Conservation (phyloP, 1,140 invertebrate species). For the Gerris buenoi region DNA sequence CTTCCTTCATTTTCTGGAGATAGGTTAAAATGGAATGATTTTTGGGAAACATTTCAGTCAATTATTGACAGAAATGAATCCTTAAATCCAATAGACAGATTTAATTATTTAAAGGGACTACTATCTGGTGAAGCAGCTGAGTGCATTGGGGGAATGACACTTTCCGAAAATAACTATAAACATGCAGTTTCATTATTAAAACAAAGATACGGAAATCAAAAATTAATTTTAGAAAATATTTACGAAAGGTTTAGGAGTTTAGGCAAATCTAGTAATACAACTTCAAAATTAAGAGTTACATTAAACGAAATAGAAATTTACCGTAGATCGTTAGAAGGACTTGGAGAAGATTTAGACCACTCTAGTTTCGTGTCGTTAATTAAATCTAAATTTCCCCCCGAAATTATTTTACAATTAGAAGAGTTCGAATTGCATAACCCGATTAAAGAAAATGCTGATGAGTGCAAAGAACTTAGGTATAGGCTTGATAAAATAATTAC, state of each 20-base stretch:
- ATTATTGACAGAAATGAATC: not conserved
- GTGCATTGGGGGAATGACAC: not conserved
- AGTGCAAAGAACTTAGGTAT: not conserved
- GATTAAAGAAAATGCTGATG: not conserved
- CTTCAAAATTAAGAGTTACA: not conserved
- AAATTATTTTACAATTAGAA: not conserved
- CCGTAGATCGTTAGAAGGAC: not conserved
- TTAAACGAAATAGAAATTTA: not conserved
- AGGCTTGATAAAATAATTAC: too few relatives aligned
- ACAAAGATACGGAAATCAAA: not conserved
- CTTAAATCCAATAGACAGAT: not conserved
- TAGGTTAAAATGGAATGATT: not conserved
- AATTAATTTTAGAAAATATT: not conserved
- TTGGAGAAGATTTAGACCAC: not conserved
- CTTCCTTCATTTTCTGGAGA: not conserved
- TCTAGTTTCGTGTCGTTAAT: not conserved
- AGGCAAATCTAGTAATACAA: not conserved
- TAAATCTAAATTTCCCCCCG: not conserved
- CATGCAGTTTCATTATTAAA: not conserved
- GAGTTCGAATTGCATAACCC: not conserved
- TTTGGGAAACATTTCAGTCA: not conserved
- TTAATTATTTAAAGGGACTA: not conserved
- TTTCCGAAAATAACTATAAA: not conserved
- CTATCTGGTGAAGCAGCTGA: not conserved
- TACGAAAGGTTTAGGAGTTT: not conserved